These are phyloP conservation scores for Drosophila rubida DNA, from an alignment of 2,888 invertebrate genomes.

Conservation along the genomic window DNA sequence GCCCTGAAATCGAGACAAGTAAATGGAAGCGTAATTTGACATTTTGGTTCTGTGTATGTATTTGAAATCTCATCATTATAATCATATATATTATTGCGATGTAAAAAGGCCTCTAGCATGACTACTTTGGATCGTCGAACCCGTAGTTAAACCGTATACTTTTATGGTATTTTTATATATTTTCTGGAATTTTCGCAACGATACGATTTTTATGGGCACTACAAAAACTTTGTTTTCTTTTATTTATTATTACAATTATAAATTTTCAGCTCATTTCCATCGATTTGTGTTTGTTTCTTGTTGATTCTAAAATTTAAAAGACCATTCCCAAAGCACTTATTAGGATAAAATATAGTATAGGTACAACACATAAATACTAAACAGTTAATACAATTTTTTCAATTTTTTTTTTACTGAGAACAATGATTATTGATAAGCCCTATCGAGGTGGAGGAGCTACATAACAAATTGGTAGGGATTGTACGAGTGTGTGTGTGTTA, in stretches of 20 bases:
- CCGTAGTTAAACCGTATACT: conserved; percentile 35
- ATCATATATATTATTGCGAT: conserved; percentile 47
- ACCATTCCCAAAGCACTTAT: conserved; percentile 38
- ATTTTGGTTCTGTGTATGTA: conserved; percentile 21
- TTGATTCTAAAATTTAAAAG: conserved; percentile 30
- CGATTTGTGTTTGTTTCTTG: background rate
- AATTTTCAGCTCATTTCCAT: conserved; percentile 16
- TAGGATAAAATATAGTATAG: conserved; percentile 23
- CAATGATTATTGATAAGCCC: conserved; percentile 17
- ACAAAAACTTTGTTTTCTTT: conserved; percentile 57
- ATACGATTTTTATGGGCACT: conserved; percentile 59
- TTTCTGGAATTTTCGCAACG: conserved; percentile 48
- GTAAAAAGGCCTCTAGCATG: conserved; percentile 57
- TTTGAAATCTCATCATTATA: conserved; percentile 35
- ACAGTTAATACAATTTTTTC: conserved; percentile 59
- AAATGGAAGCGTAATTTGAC: conserved; percentile 9
- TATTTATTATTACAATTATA: conserved; percentile 31
- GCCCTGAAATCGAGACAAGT: background rate
- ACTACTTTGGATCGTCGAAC: conserved; percentile 33
- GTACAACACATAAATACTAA: conserved; percentile 66
- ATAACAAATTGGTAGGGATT: conserved; percentile 56
- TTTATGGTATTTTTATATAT: conserved; percentile 2
- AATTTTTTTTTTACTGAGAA: background rate
- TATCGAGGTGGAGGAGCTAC: conserved; percentile 1
- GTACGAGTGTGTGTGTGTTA: conserved; percentile 50